Evolutionary conservation across 2,113 vertebrate species (phyloP).

Genomic region (Lepisosteus osseus): DNA sequence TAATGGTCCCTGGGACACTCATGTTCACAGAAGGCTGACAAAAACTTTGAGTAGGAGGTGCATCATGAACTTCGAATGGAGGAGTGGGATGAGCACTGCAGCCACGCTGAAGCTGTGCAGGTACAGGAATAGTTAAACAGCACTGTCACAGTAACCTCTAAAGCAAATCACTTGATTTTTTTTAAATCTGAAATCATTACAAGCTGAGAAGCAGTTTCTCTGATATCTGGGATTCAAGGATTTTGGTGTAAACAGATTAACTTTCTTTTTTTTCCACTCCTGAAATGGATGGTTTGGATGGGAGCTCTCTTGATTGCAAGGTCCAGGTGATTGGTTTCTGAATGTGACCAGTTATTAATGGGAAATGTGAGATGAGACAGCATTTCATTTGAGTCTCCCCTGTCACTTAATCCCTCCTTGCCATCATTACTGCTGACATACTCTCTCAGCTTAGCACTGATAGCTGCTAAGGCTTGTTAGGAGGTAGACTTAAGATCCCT

Average conservation of each 20-base stretch:
- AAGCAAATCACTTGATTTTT: not conserved
- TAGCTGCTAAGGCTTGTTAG: constrained; percentile 13
- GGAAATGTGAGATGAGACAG: not conserved
- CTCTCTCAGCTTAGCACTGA: not conserved
- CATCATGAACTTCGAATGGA: no score
- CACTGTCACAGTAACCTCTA: no score
- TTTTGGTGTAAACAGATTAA: constrained; percentile 3
- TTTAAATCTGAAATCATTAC: not conserved
- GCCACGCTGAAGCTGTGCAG: no score
- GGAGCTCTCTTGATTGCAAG: no score
- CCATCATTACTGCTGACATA: constrained; percentile 9
- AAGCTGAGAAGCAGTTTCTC: not conserved
- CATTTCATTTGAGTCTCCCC: not conserved
- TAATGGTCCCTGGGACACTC: no score
- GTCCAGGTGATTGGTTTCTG: not conserved
- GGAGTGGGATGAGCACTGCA: no score
- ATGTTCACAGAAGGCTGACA: no score
- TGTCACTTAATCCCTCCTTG: constrained; percentile 2
- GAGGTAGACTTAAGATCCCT: constrained; percentile 21
- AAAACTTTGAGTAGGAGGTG: no score
- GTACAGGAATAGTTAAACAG: no score
- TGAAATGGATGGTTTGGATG: no score
- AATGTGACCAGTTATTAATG: not conserved
- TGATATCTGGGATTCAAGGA: not conserved
- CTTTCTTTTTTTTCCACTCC: not conserved